Base-by-base conservation (phyloP, 2,888 invertebrate species). In the Acrocyrtus sp. region DNA sequence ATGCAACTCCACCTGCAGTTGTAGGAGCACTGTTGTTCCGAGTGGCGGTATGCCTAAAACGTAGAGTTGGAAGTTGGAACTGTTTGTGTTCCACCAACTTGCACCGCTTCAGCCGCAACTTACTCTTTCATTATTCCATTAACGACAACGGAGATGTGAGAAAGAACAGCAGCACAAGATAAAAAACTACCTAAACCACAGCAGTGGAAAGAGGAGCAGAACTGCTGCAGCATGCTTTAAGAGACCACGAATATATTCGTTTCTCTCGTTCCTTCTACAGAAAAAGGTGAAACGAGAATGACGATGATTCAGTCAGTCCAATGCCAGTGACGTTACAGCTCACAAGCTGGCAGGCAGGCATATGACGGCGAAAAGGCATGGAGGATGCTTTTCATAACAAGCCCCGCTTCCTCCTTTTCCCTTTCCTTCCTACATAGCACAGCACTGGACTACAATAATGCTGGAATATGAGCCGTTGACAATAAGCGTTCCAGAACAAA, bases 401-500 rank as follows among this genome's bases (percentile, higher is more conserved):
- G 34, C 17, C 22, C 22, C 56, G 27, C 34, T 54, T 12, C 19
- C 48, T 17, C 43, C 17, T 21, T 21, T 6, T 17, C 19, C n/a
- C 26, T 54, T 15, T 47, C 2, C 47, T 47, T 17, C 22, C 47
- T 15, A 15, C 1, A 19, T 5, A 19, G 47, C 17, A n/a, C 54
- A 24, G 41, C 45, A 27, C 41, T 53, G 34, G 8, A 12, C 39
- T 10, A 39, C 8, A 39, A 39, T 39, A 12, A 10, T 12, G 39
- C 8, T 10, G 39, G 12, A 39, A 39, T 12, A 10, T 39, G n/a
- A 34, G 34, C 12, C 34, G 5, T 34, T 67, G 67, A 67, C 58
- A 45, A 5, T n/a, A 54, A 65, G 65, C 48, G 41, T 58, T 67
- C 67, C 68, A 68, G 60, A 60, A 60, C 61, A 43, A 58, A 68